Evolutionary conservation across 1,140 invertebrate genomes (phyloP).

Genomic region (Gyrodactylus salaris): DNA sequence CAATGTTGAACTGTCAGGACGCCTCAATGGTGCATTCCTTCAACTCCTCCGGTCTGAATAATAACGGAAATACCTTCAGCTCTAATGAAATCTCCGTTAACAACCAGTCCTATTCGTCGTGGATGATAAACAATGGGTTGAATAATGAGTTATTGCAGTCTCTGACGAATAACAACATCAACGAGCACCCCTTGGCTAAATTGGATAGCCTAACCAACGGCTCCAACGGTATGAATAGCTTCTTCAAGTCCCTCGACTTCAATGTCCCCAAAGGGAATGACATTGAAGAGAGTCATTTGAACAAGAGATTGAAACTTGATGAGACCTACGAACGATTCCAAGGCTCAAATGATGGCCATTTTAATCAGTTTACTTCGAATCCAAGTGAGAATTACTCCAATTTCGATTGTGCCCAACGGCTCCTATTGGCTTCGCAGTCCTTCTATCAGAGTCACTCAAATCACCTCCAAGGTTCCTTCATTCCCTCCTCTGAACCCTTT

Average conservation of each 20-base stretch:
- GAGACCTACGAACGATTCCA: too few relatives aligned
- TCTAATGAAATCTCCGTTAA: background rate
- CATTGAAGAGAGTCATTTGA: too few relatives aligned
- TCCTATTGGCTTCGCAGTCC: background rate
- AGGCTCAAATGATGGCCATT: too few relatives aligned
- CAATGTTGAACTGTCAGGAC: background rate
- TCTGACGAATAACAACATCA: too few relatives aligned
- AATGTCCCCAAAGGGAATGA: background rate
- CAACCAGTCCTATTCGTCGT: background rate
- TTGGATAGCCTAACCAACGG: background rate
- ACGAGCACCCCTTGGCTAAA: background rate
- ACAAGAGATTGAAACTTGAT: too few relatives aligned
- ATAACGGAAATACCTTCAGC: background rate
- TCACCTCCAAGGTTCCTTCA: too few relatives aligned
- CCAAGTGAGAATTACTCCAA: background rate
- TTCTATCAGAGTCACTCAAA: background rate
- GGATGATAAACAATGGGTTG: background rate
- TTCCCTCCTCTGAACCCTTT: too few relatives aligned
- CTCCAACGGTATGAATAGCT: background rate
- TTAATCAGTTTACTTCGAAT: too few relatives aligned
- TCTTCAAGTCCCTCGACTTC: too few relatives aligned
- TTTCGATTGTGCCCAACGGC: background rate
- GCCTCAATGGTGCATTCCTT: background rate
- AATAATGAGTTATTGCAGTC: too few relatives aligned
- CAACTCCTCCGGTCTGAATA: background rate